Evolutionary conservation across 2,113 vertebrate species (phyloP).

Genomic region (Lepisosteus osseus): DNA sequence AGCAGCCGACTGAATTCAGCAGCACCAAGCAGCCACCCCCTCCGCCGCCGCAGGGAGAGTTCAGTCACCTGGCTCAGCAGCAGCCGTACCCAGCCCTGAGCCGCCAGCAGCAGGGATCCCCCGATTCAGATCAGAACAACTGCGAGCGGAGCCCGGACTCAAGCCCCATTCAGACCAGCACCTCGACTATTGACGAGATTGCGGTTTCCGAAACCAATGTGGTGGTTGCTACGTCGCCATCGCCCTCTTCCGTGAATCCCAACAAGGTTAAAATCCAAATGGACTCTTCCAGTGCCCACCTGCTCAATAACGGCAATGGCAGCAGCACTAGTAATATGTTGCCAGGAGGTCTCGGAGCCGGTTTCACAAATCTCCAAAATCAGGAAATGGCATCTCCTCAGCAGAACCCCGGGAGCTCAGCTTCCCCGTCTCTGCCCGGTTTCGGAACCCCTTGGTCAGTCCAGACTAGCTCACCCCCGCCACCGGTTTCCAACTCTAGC

Average conservation of each 20-base stretch:
- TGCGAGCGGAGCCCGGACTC: constrained; percentile 39
- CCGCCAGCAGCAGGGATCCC: constrained; percentile 31
- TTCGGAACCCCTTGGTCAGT: constrained; percentile 94
- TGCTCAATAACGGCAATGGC: constrained; percentile 65
- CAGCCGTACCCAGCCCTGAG: constrained; percentile 42
- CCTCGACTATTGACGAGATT: constrained; percentile 45
- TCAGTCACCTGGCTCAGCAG: constrained; percentile 52
- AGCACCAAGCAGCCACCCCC: constrained; percentile 41
- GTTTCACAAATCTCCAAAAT: constrained; percentile 78
- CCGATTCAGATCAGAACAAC: constrained; percentile 31
- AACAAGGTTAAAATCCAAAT: constrained; percentile 59
- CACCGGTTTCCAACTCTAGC: constrained; percentile 56
- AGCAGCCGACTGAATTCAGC: constrained; percentile 50
- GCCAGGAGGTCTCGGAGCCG: constrained; percentile 75
- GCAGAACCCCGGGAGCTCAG: constrained; percentile 64
- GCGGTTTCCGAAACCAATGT: constrained; percentile 55
- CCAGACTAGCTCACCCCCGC: constrained; percentile 83
- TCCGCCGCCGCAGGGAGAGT: constrained; percentile 62
- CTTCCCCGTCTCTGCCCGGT: constrained; percentile 80
- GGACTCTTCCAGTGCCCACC: constrained; percentile 79
- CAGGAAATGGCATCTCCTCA: constrained; percentile 69
- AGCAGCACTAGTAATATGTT: constrained; percentile 58
- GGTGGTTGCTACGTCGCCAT: constrained; percentile 59
- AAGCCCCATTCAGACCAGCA: constrained; percentile 40
- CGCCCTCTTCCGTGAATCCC: constrained; percentile 60